Evolutionary conservation across 2,113 vertebrate species (phyloP).

Genomic region (Amazona vittata): DNA sequence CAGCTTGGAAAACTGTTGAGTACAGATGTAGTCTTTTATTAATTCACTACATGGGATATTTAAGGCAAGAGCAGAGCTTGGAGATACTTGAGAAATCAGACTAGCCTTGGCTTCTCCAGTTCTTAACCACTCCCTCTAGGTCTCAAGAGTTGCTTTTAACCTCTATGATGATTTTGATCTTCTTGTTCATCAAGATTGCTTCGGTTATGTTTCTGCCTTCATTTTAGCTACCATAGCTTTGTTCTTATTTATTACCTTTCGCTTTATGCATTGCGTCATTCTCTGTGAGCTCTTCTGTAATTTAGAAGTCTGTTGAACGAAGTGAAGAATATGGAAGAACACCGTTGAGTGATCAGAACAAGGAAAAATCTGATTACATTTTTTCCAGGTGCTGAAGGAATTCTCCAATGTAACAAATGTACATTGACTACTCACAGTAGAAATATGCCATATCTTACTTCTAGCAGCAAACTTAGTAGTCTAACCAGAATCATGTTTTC

Average conservation of each 20-base stretch:
- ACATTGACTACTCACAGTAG: neutral
- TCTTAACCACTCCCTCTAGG: neutral
- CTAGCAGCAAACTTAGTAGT: neutral
- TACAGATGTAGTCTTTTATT: neutral
- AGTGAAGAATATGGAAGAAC: neutral
- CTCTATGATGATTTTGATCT: neutral
- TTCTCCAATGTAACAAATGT: neutral
- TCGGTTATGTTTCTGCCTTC: neutral
- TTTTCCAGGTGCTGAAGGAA: neutral
- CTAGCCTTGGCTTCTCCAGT: neutral
- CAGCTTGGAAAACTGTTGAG: neutral
- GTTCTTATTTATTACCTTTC: neutral
- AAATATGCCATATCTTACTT: fast-evolving
- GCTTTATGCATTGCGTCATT: neutral
- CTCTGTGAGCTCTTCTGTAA: neutral
- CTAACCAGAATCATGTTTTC: neutral
- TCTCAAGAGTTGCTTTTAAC: neutral
- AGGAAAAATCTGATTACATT: neutral
- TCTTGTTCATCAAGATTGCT: no score
- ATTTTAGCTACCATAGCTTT: neutral
- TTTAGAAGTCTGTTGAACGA: neutral
- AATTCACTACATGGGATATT: neutral
- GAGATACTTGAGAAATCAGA: neutral
- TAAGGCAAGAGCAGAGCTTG: neutral
- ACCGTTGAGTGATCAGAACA: neutral